phyloP scores from a whole-genome alignment of 2,113 vertebrate species.

The Hydrochoerus hydrochaeris region DNA sequence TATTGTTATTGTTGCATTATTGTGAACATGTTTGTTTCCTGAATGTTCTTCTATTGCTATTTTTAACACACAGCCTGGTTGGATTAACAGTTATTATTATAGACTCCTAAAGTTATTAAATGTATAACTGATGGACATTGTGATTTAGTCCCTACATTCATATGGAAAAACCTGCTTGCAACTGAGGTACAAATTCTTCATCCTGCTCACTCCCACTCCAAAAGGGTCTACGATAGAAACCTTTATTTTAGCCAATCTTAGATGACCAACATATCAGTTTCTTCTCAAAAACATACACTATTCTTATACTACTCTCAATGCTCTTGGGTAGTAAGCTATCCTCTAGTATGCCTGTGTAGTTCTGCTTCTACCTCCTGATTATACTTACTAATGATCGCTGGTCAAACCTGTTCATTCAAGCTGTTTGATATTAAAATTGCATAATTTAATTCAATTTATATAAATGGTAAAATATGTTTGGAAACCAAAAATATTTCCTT shows the following conservation, averaged over 20 bases:
- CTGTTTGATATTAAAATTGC: neutral
- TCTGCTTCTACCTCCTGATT: neutral
- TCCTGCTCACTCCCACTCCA: neutral
- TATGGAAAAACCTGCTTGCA: neutral
- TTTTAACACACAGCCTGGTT: neutral
- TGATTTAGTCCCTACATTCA: neutral
- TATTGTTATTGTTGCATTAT: neutral
- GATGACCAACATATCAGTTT: neutral
- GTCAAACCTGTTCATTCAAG: neutral
- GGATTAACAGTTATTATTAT: neutral
- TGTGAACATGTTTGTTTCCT: neutral
- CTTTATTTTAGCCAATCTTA: neutral
- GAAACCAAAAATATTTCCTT: conserved; percentile 32
- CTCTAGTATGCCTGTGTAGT: neutral
- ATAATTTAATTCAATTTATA: neutral
- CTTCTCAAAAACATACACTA: neutral
- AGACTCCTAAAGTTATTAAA: neutral
- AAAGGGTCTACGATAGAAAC: neutral
- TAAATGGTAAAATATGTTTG: neutral
- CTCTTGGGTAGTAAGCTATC: neutral
- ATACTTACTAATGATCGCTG: neutral
- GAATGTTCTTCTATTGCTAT: neutral
- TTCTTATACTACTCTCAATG: neutral
- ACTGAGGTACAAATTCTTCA: neutral
- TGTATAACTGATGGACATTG: neutral